Conservation (phyloP, 2,113 vertebrate genomes). For the Machaerirhynchus nigripectus region DNA sequence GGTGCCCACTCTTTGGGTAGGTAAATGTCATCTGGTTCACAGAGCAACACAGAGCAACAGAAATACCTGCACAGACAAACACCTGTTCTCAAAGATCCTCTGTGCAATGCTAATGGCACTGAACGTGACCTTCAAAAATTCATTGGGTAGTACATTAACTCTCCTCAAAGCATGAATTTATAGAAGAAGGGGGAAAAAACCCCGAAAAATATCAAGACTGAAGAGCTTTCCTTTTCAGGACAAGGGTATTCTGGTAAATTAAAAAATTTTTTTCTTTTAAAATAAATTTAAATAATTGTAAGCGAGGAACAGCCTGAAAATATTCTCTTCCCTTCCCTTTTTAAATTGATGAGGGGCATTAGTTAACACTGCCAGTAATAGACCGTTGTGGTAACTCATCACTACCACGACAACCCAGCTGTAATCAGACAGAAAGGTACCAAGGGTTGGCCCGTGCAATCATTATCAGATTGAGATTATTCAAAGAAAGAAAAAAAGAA, state of each 20-base stretch:
- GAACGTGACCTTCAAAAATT: neutral
- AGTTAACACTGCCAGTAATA: neutral
- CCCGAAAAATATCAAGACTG: neutral
- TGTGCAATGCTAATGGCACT: neutral
- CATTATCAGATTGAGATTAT: neutral
- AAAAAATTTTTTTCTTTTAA: neutral
- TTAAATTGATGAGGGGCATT: constrained; percentile 21
- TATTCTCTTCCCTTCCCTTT: neutral
- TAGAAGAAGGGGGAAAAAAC: neutral
- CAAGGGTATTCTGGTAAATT: neutral
- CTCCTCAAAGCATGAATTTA: neutral
- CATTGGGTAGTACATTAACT: constrained; percentile 3
- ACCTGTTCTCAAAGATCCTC: neutral
- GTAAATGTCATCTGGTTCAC: neutral
- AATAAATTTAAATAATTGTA: constrained; percentile 18
- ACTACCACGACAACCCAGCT: neutral
- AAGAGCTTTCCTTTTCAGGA: neutral
- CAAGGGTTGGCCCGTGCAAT: neutral
- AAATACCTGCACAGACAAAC: neutral
- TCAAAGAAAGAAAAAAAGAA: neutral
- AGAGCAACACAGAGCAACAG: neutral
- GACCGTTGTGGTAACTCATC: neutral
- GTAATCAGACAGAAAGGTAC: neutral
- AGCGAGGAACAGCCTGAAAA: neutral
- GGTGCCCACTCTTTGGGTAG: neutral